Percentiles rank a stretch among this genome's conserved stretches.
These are phyloP conservation scores for Habrosyne pyritoides DNA, from an alignment of 2,888 invertebrate genomes.

Conservation along the genomic window DNA sequence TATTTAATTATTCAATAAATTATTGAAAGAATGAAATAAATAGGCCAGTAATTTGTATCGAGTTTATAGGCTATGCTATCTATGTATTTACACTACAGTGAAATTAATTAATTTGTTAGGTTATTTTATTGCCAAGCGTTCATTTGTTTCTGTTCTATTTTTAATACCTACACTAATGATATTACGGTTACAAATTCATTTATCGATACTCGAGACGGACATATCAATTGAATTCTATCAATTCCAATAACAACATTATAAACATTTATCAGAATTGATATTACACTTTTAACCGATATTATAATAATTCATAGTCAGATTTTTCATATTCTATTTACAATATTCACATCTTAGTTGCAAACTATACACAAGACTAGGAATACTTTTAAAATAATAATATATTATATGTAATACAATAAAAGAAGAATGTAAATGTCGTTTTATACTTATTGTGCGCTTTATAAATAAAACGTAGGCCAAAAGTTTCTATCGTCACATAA, in stretches of 20 bases:
- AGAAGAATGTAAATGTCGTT: constrained; percentile 32
- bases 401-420: constrained; percentile 46
- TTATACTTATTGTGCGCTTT: constrained; percentile 31
- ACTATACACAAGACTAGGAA: constrained; percentile 74
- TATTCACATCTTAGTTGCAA: constrained; percentile 54
- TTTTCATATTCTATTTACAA: constrained; percentile 56
- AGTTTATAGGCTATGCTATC: constrained; percentile 12
- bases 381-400: constrained; percentile 43
- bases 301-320: constrained; percentile 38
- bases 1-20: constrained; percentile 21
- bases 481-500: constrained; percentile 18
- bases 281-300: constrained; percentile 40
- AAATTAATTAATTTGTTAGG: constrained; percentile 43
- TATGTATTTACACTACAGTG: constrained; percentile 39
- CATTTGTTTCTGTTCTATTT: constrained; percentile 59
- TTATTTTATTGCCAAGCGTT: constrained; percentile 80
- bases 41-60: constrained; percentile 9
- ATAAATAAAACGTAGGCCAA: constrained; percentile 37
- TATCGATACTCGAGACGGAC: constrained; percentile 77
- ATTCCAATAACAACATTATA: constrained; percentile 71
- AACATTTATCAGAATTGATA: constrained; percentile 63
- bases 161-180: constrained; percentile 74
- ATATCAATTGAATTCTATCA: constrained; percentile 74
- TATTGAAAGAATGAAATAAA: constrained; percentile 30
- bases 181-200: constrained; percentile 78